Conservation (phyloP, 2,888 invertebrate species). For the Lepidochitona cinerea region DNA sequence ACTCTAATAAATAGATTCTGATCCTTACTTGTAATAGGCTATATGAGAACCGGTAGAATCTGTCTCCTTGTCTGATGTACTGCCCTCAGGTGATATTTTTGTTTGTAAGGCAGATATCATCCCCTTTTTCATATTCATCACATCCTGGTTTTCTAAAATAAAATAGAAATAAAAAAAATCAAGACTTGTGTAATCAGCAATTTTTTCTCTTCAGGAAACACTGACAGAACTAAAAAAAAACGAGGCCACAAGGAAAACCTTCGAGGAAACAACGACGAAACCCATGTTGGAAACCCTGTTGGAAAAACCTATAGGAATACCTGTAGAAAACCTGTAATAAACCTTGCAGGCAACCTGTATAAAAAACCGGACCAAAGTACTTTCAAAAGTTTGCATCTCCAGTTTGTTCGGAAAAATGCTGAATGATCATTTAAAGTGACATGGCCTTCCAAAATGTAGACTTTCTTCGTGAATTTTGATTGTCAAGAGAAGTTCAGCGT, state of each 20-base stretch:
- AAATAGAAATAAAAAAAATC: background rate
- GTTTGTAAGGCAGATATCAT: background rate
- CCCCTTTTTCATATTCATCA: constrained; percentile 1
- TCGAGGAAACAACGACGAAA: background rate
- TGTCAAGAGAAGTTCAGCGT: no score
- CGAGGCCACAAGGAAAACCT: background rate
- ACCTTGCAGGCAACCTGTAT: no score
- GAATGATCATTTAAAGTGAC: no score
- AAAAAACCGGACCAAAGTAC: no score
- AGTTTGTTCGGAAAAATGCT: no score
- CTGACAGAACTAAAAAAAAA: background rate
- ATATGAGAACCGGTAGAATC: background rate
- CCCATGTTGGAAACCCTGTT: no score
- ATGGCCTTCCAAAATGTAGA: no score
- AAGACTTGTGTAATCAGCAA: background rate
- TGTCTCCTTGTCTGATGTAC: background rate
- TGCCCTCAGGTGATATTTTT: background rate
- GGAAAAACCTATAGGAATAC: no score
- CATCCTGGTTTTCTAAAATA: background rate
- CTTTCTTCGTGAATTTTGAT: no score
- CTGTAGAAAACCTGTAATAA: background rate
- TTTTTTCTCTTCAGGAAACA: background rate
- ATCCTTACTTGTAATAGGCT: background rate
- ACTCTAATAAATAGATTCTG: no score
- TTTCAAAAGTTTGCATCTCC: no score